A percentile compares a stretch with the other conserved stretches of the same genome.
phyloP scores from a whole-genome alignment of 2,113 vertebrate species.

The Willisornis vidua region DNA sequence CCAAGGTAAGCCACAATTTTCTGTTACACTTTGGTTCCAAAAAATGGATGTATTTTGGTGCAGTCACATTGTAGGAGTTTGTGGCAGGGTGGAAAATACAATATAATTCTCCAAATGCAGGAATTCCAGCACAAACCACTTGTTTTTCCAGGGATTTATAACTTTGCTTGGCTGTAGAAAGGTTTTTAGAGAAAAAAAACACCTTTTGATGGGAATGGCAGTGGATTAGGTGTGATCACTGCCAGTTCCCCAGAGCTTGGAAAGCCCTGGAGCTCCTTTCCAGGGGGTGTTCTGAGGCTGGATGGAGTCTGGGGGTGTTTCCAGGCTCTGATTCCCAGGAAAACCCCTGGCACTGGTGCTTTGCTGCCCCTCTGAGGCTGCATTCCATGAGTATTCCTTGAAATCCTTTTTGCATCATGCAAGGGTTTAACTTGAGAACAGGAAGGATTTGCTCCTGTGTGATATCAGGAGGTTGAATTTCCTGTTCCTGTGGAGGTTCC shows the following conservation, averaged over 20 bases:
- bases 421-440: not conserved
- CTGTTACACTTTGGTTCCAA: accelerated
- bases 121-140: not conserved
- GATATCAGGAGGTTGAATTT: not conserved
- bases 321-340: not conserved
- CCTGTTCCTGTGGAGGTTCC: no score
- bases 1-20: accelerated
- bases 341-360: not conserved
- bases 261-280: not conserved
- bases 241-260: not conserved
- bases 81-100: accelerated
- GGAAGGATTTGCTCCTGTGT: not conserved
- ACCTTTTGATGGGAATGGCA: not conserved
- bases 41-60: not conserved
- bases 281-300: not conserved
- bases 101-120: not conserved
- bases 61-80: accelerated
- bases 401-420: accelerated
- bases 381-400: not conserved
- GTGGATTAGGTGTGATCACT: not conserved
- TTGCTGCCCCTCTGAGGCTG: not conserved
- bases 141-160: not conserved
- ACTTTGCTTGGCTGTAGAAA: not conserved
- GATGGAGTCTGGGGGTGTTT: not conserved
- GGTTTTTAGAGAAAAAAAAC: not conserved